Conservation (phyloP, 2,888 invertebrate species). For the Caenorhabditis sulstoni region DNA sequence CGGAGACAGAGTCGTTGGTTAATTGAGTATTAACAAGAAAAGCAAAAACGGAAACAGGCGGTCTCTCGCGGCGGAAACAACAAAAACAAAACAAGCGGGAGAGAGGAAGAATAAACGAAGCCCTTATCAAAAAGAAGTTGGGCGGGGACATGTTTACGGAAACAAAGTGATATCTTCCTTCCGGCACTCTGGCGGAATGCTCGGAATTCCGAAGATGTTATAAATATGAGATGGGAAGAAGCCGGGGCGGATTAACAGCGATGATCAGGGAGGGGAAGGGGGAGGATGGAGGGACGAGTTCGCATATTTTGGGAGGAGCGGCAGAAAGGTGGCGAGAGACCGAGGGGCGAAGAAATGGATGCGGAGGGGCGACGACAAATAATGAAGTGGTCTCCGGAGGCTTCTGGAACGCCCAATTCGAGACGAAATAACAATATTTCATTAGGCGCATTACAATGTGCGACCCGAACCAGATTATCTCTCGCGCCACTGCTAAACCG, state of each 20-base stretch:
- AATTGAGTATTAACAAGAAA: slow-evolving; percentile 57
- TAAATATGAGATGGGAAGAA: neutral
- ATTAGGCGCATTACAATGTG: slow-evolving; percentile 28
- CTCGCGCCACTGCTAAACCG: slow-evolving; percentile 4
- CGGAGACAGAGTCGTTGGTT: slow-evolving; percentile 33
- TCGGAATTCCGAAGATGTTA: too few species aligned
- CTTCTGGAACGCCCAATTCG: slow-evolving; percentile 21
- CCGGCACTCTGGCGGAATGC: too few species aligned
- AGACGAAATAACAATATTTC: slow-evolving; percentile 37
- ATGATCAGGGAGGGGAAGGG: neutral
- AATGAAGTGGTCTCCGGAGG: slow-evolving; percentile 52
- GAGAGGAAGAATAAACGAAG: neutral
- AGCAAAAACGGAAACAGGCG: neutral
- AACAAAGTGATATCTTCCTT: too few species aligned
- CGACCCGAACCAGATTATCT: slow-evolving; percentile 11
- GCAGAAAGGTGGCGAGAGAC: neutral
- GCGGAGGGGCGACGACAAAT: slow-evolving; percentile 27
- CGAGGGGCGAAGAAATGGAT: slow-evolving; percentile 10
- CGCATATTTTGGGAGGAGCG: slow-evolving; percentile 19
- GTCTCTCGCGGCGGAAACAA: neutral
- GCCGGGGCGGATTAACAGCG: neutral
- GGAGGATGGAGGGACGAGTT: slow-evolving; percentile 14
- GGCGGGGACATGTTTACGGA: too few species aligned
- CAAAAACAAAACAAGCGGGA: too few species aligned
- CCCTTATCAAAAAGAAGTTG: neutral